Conservation (phyloP, 2,888 invertebrate genomes). For the Lottia gigantea region DNA sequence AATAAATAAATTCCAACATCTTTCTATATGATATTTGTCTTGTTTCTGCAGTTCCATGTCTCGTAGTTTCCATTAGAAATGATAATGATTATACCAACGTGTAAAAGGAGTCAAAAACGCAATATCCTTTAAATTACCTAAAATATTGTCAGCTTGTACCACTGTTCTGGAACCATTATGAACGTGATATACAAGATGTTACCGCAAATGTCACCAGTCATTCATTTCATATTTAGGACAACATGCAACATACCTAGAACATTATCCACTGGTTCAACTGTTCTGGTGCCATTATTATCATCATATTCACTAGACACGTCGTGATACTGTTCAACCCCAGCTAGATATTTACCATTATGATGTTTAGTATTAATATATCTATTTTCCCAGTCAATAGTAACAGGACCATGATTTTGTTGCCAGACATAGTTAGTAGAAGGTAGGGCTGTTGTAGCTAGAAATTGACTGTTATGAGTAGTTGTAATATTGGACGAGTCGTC, state of each 20-base stretch:
- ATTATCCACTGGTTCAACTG: slow-evolving; percentile 18
- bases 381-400: not conserved
- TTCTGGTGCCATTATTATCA: slow-evolving; percentile 25
- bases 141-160: too few species aligned
- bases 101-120: too few species aligned
- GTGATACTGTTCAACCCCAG: not conserved
- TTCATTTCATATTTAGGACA: too few species aligned
- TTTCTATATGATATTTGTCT: too few species aligned
- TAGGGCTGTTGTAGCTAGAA: not conserved
- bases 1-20: too few species aligned
- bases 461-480: not conserved
- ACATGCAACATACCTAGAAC: slow-evolving; percentile 14
- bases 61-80: too few species aligned
- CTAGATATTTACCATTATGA: not conserved
- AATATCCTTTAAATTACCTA: too few species aligned
- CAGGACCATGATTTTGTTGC: not conserved
- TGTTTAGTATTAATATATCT: not conserved
- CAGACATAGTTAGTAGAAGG: not conserved
- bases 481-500: not conserved
- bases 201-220: too few species aligned
- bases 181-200: too few species aligned
- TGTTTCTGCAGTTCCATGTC: too few species aligned
- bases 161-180: too few species aligned
- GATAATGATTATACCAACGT: too few species aligned
- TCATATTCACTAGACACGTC: slow-evolving; percentile 24